Conservation (phyloP, 2,888 invertebrate species). For the Artemia sinica region DNA sequence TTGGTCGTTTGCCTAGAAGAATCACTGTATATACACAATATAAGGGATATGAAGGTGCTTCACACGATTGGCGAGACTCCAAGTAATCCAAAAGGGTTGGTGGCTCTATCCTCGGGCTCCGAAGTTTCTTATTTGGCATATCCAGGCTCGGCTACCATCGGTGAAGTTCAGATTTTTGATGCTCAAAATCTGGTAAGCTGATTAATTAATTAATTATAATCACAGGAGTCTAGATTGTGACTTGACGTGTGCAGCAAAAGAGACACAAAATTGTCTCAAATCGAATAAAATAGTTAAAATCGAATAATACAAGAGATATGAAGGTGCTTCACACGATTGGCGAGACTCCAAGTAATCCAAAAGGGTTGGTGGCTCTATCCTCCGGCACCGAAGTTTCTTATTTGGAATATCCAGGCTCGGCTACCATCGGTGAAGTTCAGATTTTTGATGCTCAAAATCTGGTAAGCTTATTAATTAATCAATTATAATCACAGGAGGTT, state of each 20-base stretch:
- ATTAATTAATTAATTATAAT: background rate
- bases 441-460: slow-evolving; percentile 81
- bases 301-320: slow-evolving; percentile 96
- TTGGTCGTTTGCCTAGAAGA: slow-evolving; percentile 94
- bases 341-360: slow-evolving; percentile 88
- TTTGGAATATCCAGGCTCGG: slow-evolving; percentile 91
- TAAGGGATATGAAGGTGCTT: slow-evolving; percentile 90
- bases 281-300: no score
- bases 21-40: slow-evolving; percentile 93
- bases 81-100: slow-evolving; percentile 76
- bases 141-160: slow-evolving; percentile 79
- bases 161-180: slow-evolving; percentile 91
- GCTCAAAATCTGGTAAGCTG: slow-evolving; percentile 59
- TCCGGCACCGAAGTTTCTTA: slow-evolving; percentile 75
- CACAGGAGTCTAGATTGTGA: no score
- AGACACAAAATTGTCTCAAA: no score
- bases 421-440: slow-evolving; percentile 81
- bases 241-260: no score
- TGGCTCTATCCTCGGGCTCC: slow-evolving; percentile 70
- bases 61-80: slow-evolving; percentile 97
- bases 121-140: slow-evolving; percentile 90
- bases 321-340: slow-evolving; percentile 92
- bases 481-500: background rate
- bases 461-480: slow-evolving; percentile 37
- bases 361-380: slow-evolving; percentile 78